Conservation (phyloP, 2,797 vertebrate species). For the Pseudotriccus pelzelni region DNA sequence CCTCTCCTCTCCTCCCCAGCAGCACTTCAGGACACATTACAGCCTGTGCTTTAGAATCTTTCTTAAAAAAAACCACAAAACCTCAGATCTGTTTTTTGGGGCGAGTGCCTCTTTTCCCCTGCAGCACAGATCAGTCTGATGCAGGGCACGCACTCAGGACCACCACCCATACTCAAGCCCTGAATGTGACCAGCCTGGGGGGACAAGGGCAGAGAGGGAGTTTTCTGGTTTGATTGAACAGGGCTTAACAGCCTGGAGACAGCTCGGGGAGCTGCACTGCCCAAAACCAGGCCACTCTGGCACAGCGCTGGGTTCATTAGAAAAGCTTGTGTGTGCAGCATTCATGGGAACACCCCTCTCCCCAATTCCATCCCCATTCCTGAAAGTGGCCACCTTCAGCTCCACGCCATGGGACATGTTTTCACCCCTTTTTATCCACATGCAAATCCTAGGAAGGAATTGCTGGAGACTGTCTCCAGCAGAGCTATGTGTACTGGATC, state of each 20-base stretch:
- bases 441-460: neutral
- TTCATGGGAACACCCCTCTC: neutral
- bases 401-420: rapidly evolving
- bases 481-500: neutral
- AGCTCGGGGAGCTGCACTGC: neutral
- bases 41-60: neutral
- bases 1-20: neutral
- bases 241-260: neutral
- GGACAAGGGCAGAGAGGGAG: neutral
- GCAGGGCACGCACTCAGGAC: too few species aligned
- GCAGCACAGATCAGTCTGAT: neutral
- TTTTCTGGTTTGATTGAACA: neutral
- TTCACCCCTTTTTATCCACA: neutral
- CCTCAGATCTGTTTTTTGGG: rapidly evolving
- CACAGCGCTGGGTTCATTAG: rapidly evolving
- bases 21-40: neutral
- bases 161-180: neutral
- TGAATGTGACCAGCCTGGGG: neutral
- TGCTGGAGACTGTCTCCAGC: neutral
- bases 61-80: neutral
- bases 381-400: neutral
- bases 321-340: neutral
- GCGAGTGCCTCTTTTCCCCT: rapidly evolving
- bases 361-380: neutral
- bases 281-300: neutral